Conservation (phyloP, 2,113 vertebrate genomes). For the Amazona vittata region DNA sequence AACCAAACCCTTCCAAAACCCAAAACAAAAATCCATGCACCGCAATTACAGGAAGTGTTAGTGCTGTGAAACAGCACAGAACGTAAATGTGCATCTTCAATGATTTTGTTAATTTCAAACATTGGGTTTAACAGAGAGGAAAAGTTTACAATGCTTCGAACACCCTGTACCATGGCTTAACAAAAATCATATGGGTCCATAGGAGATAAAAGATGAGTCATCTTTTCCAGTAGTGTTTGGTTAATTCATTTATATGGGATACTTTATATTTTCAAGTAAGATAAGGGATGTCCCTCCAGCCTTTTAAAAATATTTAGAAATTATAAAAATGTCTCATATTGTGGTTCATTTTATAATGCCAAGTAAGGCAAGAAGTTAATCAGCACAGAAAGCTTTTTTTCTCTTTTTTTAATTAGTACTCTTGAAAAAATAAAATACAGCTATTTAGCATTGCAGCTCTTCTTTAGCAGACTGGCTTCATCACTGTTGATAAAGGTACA, state of each 20-base stretch:
- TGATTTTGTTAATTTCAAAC: neutral
- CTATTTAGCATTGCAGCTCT: neutral
- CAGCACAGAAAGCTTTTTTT: neutral
- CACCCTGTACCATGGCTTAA: neutral
- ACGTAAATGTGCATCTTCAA: neutral
- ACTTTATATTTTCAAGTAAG: neutral
- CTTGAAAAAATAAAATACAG: neutral
- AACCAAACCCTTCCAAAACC: neutral
- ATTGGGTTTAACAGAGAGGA: neutral
- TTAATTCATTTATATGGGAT: neutral
- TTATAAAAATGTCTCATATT: neutral
- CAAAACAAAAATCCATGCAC: neutral
- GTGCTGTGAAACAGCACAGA: neutral
- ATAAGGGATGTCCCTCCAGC: neutral
- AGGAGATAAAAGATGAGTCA: neutral
- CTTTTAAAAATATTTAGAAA: neutral
- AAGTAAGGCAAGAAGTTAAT: neutral
- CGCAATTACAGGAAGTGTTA: neutral
- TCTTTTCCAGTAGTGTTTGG: neutral
- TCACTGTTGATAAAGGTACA: neutral
- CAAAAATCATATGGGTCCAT: rapidly evolving
- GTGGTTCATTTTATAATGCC: neutral
- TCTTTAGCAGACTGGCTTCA: neutral
- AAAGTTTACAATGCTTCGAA: neutral
- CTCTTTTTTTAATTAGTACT: neutral